Percentiles rank a stretch among this genome's conserved stretches.
Evolutionary conservation across 2,888 invertebrate species (phyloP).

Genomic region (Hydrotaea cyrtoneurina): DNA sequence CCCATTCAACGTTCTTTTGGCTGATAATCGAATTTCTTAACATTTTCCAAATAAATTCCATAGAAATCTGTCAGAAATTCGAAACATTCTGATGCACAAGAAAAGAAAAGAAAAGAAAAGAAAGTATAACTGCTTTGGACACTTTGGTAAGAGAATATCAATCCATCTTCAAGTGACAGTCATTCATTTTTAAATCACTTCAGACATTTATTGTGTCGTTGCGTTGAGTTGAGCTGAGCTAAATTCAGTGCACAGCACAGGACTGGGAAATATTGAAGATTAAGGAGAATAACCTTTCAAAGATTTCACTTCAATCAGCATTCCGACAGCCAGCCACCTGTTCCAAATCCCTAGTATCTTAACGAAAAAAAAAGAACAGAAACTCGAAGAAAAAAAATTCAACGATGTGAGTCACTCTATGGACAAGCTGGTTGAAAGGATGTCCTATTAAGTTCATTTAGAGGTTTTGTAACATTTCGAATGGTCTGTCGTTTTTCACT

Average conservation of each 20-base stretch:
- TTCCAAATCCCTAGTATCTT: not conserved
- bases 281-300: constrained; percentile 6
- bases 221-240: not conserved
- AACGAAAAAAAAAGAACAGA: too few species aligned
- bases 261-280: not conserved
- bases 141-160: constrained; percentile 6
- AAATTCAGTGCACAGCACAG: not conserved
- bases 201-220: not conserved
- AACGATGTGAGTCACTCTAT: too few species aligned
- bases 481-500: too few species aligned
- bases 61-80: not conserved
- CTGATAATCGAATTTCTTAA: not conserved
- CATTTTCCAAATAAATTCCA: not conserved
- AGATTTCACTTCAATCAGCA: not conserved
- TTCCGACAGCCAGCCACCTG: not conserved
- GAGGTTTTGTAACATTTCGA: too few species aligned
- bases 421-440: too few species aligned
- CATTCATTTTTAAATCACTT: not conserved
- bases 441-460: too few species aligned
- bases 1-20: too few species aligned
- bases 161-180: constrained; percentile 17
- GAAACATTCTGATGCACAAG: not conserved
- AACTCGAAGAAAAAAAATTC: too few species aligned
- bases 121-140: not conserved
- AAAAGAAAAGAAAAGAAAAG: not conserved